A percentile compares a stretch with the other conserved stretches of the same genome.
Conservation (phyloP, 2,888 invertebrate species). For the Cantharis lateralis region DNA sequence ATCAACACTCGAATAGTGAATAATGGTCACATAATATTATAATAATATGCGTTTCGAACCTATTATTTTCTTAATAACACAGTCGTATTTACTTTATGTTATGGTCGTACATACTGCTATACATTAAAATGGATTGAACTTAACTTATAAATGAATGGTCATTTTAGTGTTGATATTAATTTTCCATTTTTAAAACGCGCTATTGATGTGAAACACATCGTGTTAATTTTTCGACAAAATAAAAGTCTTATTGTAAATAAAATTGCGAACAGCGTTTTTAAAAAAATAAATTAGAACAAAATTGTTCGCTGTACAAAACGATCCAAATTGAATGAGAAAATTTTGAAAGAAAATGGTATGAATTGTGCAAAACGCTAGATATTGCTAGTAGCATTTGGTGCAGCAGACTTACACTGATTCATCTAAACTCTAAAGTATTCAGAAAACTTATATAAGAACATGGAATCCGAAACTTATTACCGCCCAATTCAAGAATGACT, state of each 20-base stretch:
- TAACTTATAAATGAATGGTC: too few species aligned
- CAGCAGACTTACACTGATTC: conserved; percentile 19
- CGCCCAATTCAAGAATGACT: conserved; percentile 8
- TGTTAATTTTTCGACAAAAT: background rate
- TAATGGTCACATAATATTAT: too few species aligned
- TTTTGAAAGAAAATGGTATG: conserved; percentile 28
- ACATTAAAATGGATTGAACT: too few species aligned
- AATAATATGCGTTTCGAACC: too few species aligned
- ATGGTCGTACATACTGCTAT: too few species aligned
- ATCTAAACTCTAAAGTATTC: conserved; percentile 12
- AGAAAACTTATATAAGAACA: conserved; percentile 22
- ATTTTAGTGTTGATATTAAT: too few species aligned
- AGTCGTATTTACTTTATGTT: too few species aligned
- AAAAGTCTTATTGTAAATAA: too few species aligned
- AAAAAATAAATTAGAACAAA: background rate
- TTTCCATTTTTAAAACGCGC: too few species aligned
- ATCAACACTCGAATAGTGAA: too few species aligned
- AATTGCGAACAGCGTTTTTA: background rate
- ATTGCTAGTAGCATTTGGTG: conserved; percentile 33
- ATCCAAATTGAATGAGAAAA: conserved; percentile 26
- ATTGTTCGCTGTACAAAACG: background rate
- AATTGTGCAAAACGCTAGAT: conserved; percentile 31
- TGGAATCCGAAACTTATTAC: conserved; percentile 26
- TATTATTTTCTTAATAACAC: too few species aligned
- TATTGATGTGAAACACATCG: too few species aligned